Evolutionary conservation across 2,113 vertebrate genomes (phyloP), one percentile per base, ranked within the genome.

Genomic region (Cromileptes altivelis): DNA sequence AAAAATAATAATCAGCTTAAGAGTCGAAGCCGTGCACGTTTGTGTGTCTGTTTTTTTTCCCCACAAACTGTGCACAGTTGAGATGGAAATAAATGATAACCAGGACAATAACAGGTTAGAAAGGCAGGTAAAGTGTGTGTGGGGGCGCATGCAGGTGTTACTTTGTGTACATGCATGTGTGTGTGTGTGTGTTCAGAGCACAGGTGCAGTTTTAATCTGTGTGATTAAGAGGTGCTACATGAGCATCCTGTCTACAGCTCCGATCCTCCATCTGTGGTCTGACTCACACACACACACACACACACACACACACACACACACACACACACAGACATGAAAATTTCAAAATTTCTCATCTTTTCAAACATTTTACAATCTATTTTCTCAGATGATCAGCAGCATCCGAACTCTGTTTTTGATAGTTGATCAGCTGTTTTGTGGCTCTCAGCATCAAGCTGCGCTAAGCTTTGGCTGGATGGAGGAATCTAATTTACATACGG

Each of bases 191-290:
- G 33, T 57, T 70, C 40, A 53, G 75, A 45, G 80, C 81, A 83
- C 93, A 94, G 90, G 93, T 93, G 92, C 90, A 75, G 78, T 87
- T 91, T 91, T 86, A 84, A 90, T 92, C 90, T 82, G 1, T 86
- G 85, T 93, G 93, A 95, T 93, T 88, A 91, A 88, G 92, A 94
- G 92, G 93, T 94, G 93, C 85, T 78, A 92, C 87, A 89, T 94
- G 93, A 92, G 92, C 93, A 90, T 94, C 93, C 88, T 94, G 92
- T 89, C 81, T 81, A 40, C 86, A 6, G 84, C 81, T 91, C 85
- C 81, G 84, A 90, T 87, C 70, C 90, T 93, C 94, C 94, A 92
- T 94, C 94, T 95, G 94, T 52, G 84, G 60, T 91, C 85, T 94
- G 93, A 94, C 89, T 89, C 92, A 93, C 73, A 78, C 61, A 55